A percentile compares a stretch with the other conserved stretches of the same genome.
phyloP scores from a whole-genome alignment of 2,888 invertebrate genomes.

The Amiota mariae region DNA sequence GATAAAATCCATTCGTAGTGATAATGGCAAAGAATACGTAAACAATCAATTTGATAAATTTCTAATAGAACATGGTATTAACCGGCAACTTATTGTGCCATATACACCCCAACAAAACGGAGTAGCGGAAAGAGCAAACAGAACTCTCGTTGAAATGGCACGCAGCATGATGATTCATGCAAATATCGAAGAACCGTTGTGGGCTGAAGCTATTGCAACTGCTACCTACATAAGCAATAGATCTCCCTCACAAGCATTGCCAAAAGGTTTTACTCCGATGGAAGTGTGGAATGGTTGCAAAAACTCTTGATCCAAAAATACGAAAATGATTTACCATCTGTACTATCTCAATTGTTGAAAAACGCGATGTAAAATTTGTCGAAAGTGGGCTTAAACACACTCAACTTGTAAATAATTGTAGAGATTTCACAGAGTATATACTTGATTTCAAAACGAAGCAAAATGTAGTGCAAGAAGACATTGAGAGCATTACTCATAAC shows the following conservation, averaged over 20 bases:
- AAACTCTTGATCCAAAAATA: constrained; percentile 13
- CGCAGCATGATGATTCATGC: constrained; percentile 39
- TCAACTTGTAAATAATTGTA: too few relatives aligned
- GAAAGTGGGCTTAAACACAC: neutral
- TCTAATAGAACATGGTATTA: too few relatives aligned
- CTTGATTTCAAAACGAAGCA: too few relatives aligned
- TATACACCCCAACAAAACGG: constrained; percentile 43
- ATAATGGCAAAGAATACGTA: too few relatives aligned
- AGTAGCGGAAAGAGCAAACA: constrained; percentile 34
- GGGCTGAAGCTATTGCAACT: constrained; percentile 33
- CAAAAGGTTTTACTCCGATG: constrained; percentile 13
- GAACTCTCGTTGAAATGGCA: constrained; percentile 41
- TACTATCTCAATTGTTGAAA: constrained; percentile 13
- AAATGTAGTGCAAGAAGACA: too few relatives aligned
- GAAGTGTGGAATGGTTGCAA: constrained; percentile 31
- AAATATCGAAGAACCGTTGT: constrained; percentile 20
- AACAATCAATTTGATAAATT: too few relatives aligned
- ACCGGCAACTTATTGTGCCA: too few relatives aligned
- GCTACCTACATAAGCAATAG: too few relatives aligned
- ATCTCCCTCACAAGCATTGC: too few relatives aligned
- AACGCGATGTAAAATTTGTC: constrained; percentile 17
- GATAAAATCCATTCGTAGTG: too few relatives aligned
- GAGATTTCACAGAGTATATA: too few relatives aligned
- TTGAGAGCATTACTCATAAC: too few relatives aligned
- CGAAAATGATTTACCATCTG: constrained; percentile 20